A percentile compares a stretch with the other conserved stretches of the same genome.
phyloP scores from a whole-genome alignment of 2,113 vertebrate genomes.

The Apodemus sylvaticus region DNA sequence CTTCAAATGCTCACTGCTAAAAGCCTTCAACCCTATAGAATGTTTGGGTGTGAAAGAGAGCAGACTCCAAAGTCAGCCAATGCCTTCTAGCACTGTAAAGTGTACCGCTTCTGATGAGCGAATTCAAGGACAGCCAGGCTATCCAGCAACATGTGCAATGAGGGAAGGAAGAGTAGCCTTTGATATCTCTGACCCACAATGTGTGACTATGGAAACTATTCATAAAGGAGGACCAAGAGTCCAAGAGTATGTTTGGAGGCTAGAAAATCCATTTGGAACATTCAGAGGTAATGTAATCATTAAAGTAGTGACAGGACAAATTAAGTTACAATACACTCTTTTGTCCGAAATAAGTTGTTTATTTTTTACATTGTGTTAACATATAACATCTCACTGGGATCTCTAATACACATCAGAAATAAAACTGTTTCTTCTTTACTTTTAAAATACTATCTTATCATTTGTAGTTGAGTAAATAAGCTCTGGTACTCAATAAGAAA shows the following conservation, averaged over 20 bases:
- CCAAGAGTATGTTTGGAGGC: not conserved
- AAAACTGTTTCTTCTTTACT: not conserved
- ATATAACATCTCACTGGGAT: not conserved
- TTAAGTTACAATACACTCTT: not conserved
- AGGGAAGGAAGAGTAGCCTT: not conserved
- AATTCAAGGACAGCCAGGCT: not conserved
- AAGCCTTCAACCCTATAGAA: not conserved
- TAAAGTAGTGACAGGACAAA: not conserved
- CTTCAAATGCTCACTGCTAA: fast-evolving
- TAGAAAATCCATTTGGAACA: not conserved
- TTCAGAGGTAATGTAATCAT: not conserved
- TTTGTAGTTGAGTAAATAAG: not conserved
- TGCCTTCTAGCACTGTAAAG: not conserved
- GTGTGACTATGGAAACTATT: not conserved
- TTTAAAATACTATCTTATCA: not conserved
- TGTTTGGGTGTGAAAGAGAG: not conserved
- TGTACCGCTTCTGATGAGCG: not conserved
- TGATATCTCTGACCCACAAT: not conserved
- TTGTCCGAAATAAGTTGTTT: not conserved
- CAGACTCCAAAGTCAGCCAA: not conserved
- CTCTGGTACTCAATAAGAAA: not conserved
- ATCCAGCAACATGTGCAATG: not conserved
- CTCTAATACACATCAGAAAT: not conserved
- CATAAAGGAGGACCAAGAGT: not conserved
- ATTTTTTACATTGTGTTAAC: not conserved